Evolutionary conservation across 2,888 invertebrate species (phyloP).

Genomic region (Pilophorus perplexus): DNA sequence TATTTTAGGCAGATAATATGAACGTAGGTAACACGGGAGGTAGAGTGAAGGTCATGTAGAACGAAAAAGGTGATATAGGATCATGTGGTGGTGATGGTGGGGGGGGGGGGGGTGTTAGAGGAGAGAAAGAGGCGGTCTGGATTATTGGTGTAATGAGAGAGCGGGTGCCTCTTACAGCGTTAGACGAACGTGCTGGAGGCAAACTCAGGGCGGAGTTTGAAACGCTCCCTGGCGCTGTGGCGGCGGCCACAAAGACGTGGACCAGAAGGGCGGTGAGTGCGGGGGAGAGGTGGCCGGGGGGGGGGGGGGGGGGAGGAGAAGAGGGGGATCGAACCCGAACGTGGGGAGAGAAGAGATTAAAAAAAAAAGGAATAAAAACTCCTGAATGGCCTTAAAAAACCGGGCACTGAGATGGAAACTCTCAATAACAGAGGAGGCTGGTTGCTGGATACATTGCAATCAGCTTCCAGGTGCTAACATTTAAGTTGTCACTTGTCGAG

Average conservation of each 20-base stretch:
- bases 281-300: too few species aligned
- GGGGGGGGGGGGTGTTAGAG: too few species aligned
- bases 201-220: background rate
- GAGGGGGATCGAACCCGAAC: background rate
- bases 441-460: background rate
- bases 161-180: background rate
- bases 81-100: too few species aligned
- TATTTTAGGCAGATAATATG: too few species aligned
- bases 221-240: background rate
- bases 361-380: slow-evolving; percentile 4
- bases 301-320: background rate
- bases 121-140: slow-evolving; percentile 13
- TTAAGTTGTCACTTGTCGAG: too few species aligned
- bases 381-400: slow-evolving; percentile 13
- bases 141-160: slow-evolving; percentile 26
- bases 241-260: too few species aligned
- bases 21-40: too few species aligned
- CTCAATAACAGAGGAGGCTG: background rate
- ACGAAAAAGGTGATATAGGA: too few species aligned
- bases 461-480: too few species aligned
- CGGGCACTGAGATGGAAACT: background rate
- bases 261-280: too few species aligned
- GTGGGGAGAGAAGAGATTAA: background rate
- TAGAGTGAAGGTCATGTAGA: too few species aligned
- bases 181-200: slow-evolving; percentile 20